phyloP scores from a whole-genome alignment of 2,888 invertebrate genomes.

The Liposcelis brunnea region DNA sequence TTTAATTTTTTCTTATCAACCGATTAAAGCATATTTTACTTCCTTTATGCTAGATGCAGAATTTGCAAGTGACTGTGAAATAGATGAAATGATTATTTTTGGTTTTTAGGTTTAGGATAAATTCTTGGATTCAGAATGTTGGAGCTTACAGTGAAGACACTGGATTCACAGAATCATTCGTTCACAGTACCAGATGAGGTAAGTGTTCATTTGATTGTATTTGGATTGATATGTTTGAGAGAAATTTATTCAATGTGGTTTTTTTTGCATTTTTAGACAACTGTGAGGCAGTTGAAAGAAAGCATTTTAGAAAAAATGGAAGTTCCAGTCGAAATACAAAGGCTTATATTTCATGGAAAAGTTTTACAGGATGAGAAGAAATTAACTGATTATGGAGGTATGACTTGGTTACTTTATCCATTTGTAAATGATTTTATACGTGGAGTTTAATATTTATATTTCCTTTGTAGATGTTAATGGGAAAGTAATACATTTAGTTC shows the following conservation, averaged over 20 bases:
- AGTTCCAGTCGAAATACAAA: slow-evolving; percentile 64
- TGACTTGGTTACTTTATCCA: not conserved
- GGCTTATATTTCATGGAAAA: slow-evolving; percentile 88
- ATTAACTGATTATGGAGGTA: slow-evolving; percentile 57
- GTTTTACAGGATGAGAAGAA: slow-evolving; percentile 77
- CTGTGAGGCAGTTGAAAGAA: slow-evolving; percentile 65
- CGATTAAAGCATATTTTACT: too few relatives aligned
- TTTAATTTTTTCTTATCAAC: too few relatives aligned
- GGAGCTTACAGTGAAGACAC: slow-evolving; percentile 72
- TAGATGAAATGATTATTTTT: too few relatives aligned
- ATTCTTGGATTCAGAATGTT: slow-evolving; percentile 37
- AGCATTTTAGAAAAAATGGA: slow-evolving; percentile 58
- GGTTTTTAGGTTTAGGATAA: too few relatives aligned
- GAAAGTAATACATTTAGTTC: slow-evolving; percentile 84
- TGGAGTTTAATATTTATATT: too few relatives aligned
- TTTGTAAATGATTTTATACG: not conserved
- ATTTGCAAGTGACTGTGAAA: too few relatives aligned
- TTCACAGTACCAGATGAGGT: slow-evolving; percentile 74
- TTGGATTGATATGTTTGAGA: slow-evolving; percentile 2
- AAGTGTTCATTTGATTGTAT: slow-evolving; percentile 27
- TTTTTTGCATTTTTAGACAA: slow-evolving; percentile 36
- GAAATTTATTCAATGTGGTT: not conserved
- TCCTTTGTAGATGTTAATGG: slow-evolving; percentile 62
- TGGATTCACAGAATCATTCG: slow-evolving; percentile 71
- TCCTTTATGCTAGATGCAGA: too few relatives aligned